Percentiles rank a stretch among this genome's conserved stretches.
phyloP scores from a whole-genome alignment of 2,888 invertebrate genomes.

The Anoplius nigerrimus region DNA sequence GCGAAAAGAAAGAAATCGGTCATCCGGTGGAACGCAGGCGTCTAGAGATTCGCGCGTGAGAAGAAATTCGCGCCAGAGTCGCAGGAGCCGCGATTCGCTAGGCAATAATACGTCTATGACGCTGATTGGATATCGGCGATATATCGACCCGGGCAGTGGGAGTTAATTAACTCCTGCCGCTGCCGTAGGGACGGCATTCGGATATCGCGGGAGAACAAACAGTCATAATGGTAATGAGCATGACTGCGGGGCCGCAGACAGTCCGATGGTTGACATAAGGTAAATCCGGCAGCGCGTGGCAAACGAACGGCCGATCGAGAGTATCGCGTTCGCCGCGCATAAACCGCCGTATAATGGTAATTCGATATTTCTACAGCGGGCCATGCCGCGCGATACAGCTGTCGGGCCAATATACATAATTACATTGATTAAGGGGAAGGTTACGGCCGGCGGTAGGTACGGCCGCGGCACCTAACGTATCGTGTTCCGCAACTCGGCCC shows the following conservation, averaged over 20 bases:
- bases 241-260: neutral
- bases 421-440: neutral
- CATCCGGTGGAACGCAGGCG: no score
- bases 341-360: slow-evolving; percentile 23
- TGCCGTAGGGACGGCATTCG: neutral
- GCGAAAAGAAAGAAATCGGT: no score
- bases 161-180: slow-evolving; percentile 27
- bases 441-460: slow-evolving; percentile 1
- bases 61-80: no score
- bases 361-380: slow-evolving; percentile 22
- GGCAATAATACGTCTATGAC: no score
- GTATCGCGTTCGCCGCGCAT: neutral
- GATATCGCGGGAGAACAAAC: slow-evolving; percentile 8
- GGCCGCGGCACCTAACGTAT: slow-evolving; percentile 23
- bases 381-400: slow-evolving; percentile 9
- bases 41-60: no score
- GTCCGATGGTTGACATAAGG: neutral
- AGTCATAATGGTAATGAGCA: slow-evolving; percentile 24
- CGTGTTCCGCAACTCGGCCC: slow-evolving; percentile 36
- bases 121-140: no score
- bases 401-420: slow-evolving; percentile 28
- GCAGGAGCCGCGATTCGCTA: no score
- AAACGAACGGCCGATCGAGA: slow-evolving; percentile 9
- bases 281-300: slow-evolving; percentile 12
- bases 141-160: neutral